Base-by-base conservation (phyloP, 2,888 invertebrate genomes). In the Eupithecia insigniata region DNA sequence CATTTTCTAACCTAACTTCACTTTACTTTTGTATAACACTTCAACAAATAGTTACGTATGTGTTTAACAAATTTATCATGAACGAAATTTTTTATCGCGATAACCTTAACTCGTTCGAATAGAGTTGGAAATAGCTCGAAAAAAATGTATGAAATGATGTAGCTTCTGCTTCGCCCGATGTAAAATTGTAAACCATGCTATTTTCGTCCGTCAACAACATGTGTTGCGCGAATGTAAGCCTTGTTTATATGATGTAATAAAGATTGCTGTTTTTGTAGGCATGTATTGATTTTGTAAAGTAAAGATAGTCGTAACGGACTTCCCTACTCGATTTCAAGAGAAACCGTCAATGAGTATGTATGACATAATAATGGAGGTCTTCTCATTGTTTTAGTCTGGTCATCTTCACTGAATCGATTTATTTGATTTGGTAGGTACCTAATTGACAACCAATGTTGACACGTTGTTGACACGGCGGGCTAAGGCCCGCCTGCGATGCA, bases 1-100 rank as follows among this genome's bases (percentile, higher is more conserved):
- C 60, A 69, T 67, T 68, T 69, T 64, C 61, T 75, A 74, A 72
- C 72, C 72, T 75, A 72, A 22, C 73, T 69, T 66, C 55, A 73
- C 73, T 75, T 75, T 74, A 75, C 76, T 74, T 76, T 73, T 70
- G 78, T 68, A 72, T 58, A 69, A 76, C 75, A 75, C 46, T 43
- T 51, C 46, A 51, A 51, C 79, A 80, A 82, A 81, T 80, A 79
- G 80, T 82, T 81, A 81, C 78, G 79, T 79, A 71, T 75, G 34
- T 46, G 18, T 60, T 34, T 39, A 70, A 79, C 75, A 78, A 69
- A 66, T 72, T 66, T 46, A 55, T 66, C 7, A 32, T 22, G 60
- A 51, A 51, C 51, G 39, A 26, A 1, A n/a, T 30, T 16, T 66
- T 69, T 39, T 55, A 66, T 67, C 43, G 28, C 26, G 28, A 5